Base-by-base conservation (phyloP, 2,888 invertebrate species). In the Antheraea assamensis region DNA sequence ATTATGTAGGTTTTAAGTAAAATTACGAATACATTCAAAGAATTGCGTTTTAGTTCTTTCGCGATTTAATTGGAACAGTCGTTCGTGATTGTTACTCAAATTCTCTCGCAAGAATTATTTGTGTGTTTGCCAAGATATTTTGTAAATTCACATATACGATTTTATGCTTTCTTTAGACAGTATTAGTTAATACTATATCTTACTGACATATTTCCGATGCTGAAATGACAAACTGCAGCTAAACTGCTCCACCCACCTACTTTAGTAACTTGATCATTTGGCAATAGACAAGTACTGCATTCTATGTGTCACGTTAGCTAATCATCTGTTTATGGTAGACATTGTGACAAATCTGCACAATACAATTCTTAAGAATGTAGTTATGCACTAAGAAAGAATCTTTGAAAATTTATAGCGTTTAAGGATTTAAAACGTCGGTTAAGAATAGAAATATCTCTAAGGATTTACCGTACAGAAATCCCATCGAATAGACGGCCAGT, bases 191-290 rank as follows among this genome's bases (percentile, higher is more conserved):
- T 75, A 73, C 74, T 76, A 76, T 73, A 75, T 74, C 74, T 24
- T 74, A 74, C 61, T 72, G 71, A 35, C 71, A 72, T n/a, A 71
- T 74, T 72, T 27, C 27, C 42, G n/a, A 35, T 66, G 73, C 71
- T 81, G 78, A 75, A 78, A 77, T 75, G 78, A 79, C 74, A 77
- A 72, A 75, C 78, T 76, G 78, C 80, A 78, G 77, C 76, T 74
- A 75, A 77, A 72, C 76, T 74, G 76, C 76, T 75, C 79, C 82
- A 78, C 80, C 81, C 81, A 78, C 83, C 74, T 78, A 78, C 80
- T 79, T 80, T 78, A 80, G 74, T 74, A 79, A 77, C 77, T 78
- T 75, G 79, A 78, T 64, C 79, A 81, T 82, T 86, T 86, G 87
- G 87, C 83, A 84, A 76, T 78, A 70, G 21, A 68, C 68, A 68